Percentiles rank a stretch among this genome's conserved stretches.
These are phyloP conservation scores for Heteractis magnifica DNA, from an alignment of 92 coral and sea anemone genomes.

Conservation along the genomic window DNA sequence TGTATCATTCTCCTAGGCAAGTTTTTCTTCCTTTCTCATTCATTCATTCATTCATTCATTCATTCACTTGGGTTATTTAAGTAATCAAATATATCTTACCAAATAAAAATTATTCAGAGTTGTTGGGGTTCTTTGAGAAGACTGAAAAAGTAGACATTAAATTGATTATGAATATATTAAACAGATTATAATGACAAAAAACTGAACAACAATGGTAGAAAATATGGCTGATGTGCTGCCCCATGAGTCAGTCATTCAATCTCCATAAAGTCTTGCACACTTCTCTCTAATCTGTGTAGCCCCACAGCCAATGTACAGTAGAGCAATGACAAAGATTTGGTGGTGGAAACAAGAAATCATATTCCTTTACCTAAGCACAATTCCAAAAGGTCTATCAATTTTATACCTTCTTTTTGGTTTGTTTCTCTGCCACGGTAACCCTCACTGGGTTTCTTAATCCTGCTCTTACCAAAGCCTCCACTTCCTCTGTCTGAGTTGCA, in stretches of 20 bases:
- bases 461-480: conserved; percentile 90
- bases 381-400: too few relatives aligned
- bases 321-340: too few relatives aligned
- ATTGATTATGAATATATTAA: not conserved
- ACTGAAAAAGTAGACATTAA: conserved; percentile 24
- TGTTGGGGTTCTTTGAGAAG: conserved; percentile 86
- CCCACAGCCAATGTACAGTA: too few relatives aligned
- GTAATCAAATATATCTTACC: conserved; percentile 47
- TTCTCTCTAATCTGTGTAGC: too few relatives aligned
- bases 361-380: not conserved
- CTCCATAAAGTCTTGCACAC: too few relatives aligned
- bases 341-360: too few relatives aligned
- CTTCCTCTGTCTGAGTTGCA: conserved; percentile 96
- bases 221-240: too few relatives aligned
- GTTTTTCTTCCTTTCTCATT: too few relatives aligned
- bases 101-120: conserved; percentile 78
- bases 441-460: conserved; percentile 94
- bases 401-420: conserved; percentile 61
- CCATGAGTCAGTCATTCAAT: too few relatives aligned
- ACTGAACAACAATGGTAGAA: not conserved
- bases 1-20: too few relatives aligned
- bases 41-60: too few relatives aligned
- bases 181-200: not conserved
- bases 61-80: too few relatives aligned
- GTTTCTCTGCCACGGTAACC: conserved; percentile 83